Evolutionary conservation across 2,888 invertebrate species (phyloP), one percentile per base, ranked within the genome.

Genomic region (Temnothorax ravouxi): DNA sequence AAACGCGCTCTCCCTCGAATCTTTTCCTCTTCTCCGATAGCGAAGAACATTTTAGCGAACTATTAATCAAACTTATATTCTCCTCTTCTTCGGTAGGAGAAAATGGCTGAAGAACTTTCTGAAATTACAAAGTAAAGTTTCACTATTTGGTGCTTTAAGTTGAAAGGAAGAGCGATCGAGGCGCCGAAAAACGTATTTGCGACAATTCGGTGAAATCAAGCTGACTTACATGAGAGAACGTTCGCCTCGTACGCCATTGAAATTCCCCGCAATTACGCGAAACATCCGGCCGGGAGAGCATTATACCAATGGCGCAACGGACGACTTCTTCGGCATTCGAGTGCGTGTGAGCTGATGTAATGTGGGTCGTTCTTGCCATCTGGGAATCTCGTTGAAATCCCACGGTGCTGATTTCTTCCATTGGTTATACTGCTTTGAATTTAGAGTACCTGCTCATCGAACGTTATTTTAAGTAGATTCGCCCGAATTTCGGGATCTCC

Each of bases 171-270:
- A 59, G 25, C 59, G 38, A 72, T 67, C 34, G 34, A 47, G 72
- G 21, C 21, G 56, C 34, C 71, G 21, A 79, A 79, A 80, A 80
- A 72, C 21, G 47, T 21, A 44, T 80, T 79, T 9, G 44, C 56
- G 25, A 77, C 41, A 54, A 79, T 71, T 67, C 34, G 71, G 71
- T 59, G 56, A 71, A 59, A 80, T 72, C 79, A 34, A 47, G 72
- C 79, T 44, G 59, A 59, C 72, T 59, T 62, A 82, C 62, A 79
- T 50, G 71, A 18, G 71, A 71, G 47, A 80, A 71, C 71, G 62
- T 76, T 80, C n/a, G 13, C 79, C 59, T 82, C 84, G 59, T 84
- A 79, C 50, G 50, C 83, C 83, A 84, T 83, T 84, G 84, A 84
- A 84, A 81, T 84, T 83, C 74, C 61, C 66, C 64, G 74, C 74